Percentiles rank a stretch among this genome's conserved stretches.
Conservation (phyloP, 2,888 invertebrate species). For the Brachypterus glaber region DNA sequence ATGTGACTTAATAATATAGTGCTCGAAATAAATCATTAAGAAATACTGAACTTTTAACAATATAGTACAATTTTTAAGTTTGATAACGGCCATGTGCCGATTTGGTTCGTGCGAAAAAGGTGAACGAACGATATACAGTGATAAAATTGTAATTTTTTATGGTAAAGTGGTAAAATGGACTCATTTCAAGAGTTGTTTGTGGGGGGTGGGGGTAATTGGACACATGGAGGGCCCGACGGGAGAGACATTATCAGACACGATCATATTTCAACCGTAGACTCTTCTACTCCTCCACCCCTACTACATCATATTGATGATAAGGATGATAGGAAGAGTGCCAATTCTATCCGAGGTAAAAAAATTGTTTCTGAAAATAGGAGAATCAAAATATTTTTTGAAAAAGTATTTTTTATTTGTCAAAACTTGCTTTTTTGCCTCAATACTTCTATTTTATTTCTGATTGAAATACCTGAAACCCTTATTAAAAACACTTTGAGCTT, state of each 20-base stretch:
- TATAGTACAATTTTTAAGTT: too few relatives aligned
- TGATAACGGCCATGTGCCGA: conserved; percentile 28
- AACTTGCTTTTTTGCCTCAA: too few relatives aligned
- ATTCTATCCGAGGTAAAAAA: conserved; percentile 55
- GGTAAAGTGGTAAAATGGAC: conserved; percentile 37
- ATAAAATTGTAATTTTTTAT: conserved; percentile 21
- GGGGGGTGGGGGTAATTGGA: conserved; percentile 34
- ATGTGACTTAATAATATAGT: conserved; percentile 11
- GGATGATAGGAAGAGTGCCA: conserved; percentile 52
- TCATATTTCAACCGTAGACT: conserved; percentile 44
- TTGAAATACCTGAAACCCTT: too few relatives aligned
- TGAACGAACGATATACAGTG: conserved; percentile 14
- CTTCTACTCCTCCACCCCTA: conserved; percentile 51
- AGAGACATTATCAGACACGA: conserved; percentile 25
- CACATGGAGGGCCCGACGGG: conserved; percentile 23
- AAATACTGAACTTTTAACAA: too few relatives aligned
- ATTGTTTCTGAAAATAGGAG: too few relatives aligned
- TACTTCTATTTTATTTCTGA: too few relatives aligned
- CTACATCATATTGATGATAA: conserved; percentile 30
- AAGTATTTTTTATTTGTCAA: too few relatives aligned
- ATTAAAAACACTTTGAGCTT: too few relatives aligned
- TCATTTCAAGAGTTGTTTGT: conserved; percentile 41
- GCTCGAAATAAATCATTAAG: too few relatives aligned
- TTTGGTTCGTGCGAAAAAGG: conserved; percentile 12
- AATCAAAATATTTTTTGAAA: too few relatives aligned